Evolutionary conservation across 53 echinoderm and acorn worm genomes (phyloP).

Genomic region (Stichopus horrens): DNA sequence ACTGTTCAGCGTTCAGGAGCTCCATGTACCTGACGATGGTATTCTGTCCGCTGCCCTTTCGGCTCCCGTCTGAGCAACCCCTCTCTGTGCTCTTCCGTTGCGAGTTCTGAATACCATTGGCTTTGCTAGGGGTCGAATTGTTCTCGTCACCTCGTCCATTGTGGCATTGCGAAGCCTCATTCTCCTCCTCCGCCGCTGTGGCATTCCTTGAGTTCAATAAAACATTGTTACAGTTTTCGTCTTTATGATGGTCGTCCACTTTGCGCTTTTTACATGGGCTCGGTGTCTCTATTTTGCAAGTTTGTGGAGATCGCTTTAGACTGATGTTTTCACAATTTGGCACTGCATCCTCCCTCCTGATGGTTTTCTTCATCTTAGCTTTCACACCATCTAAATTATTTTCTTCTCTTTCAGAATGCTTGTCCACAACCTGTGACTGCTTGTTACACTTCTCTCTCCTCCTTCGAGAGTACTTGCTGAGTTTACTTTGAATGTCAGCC

Average conservation of each 20-base stretch:
- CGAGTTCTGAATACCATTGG: constrained; percentile 2
- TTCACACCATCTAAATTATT: neutral
- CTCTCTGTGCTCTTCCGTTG: neutral
- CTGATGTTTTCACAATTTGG: neutral
- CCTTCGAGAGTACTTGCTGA: neutral
- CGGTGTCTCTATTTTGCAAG: neutral
- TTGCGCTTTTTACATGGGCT: constrained; percentile 2
- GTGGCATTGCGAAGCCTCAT: neutral
- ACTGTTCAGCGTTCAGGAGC: constrained; percentile 73
- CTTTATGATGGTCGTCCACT: neutral
- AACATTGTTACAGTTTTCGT: constrained; percentile 14
- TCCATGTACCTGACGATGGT: constrained; percentile 85
- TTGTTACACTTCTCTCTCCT: neutral
- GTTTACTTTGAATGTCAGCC: neutral
- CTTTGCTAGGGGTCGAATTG: neutral
- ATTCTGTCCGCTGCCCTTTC: constrained; percentile 55
- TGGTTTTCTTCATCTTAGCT: neutral
- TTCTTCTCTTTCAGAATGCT: neutral
- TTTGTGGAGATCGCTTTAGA: neutral
- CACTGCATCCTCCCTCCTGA: neutral
- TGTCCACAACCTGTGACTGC: neutral
- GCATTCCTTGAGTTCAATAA: neutral
- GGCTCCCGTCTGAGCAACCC: neutral
- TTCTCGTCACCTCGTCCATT: neutral
- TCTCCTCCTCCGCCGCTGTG: neutral